phyloP scores from a whole-genome alignment of 2,113 vertebrate genomes.

The Rattus norvegicus region DNA sequence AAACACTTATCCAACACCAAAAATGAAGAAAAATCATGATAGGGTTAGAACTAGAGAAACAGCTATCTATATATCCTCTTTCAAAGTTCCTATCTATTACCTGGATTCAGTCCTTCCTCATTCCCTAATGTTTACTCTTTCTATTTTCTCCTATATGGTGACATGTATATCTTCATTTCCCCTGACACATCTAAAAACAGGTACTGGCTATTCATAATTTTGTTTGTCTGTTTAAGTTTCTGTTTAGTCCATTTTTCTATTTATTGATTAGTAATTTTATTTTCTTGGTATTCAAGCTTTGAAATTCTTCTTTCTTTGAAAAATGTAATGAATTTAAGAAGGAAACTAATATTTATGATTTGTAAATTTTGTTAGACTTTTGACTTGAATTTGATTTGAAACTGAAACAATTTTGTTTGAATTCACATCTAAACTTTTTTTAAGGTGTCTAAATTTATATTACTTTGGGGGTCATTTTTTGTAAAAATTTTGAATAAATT shows the following conservation, averaged over 20 bases:
- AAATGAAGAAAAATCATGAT: neutral
- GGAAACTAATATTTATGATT: slow-evolving; percentile 62
- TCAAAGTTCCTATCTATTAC: neutral
- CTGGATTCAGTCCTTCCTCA: neutral
- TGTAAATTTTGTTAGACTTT: slow-evolving; percentile 63
- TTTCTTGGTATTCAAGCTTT: neutral
- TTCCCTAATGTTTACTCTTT: neutral
- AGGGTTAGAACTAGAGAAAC: neutral
- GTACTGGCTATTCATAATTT: no score
- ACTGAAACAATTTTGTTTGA: slow-evolving; percentile 63
- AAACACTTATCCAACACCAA: neutral
- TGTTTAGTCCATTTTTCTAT: no score
- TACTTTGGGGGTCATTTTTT: slow-evolving; percentile 71
- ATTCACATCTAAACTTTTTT: slow-evolving; percentile 61
- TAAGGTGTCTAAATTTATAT: slow-evolving; percentile 67
- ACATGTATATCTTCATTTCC: neutral
- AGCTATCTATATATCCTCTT: neutral
- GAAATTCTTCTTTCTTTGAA: neutral
- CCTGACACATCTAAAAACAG: no score
- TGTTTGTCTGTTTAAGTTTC: neutral
- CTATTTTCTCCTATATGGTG: neutral
- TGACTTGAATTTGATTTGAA: slow-evolving; percentile 58
- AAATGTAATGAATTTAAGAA: slow-evolving; percentile 65
- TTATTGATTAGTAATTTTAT: neutral
- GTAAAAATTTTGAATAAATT: slow-evolving; percentile 77